A percentile compares a stretch with the other conserved stretches of the same genome.
Evolutionary conservation across 2,888 invertebrate genomes (phyloP).

Genomic region (Nasonovia ribisnigri): DNA sequence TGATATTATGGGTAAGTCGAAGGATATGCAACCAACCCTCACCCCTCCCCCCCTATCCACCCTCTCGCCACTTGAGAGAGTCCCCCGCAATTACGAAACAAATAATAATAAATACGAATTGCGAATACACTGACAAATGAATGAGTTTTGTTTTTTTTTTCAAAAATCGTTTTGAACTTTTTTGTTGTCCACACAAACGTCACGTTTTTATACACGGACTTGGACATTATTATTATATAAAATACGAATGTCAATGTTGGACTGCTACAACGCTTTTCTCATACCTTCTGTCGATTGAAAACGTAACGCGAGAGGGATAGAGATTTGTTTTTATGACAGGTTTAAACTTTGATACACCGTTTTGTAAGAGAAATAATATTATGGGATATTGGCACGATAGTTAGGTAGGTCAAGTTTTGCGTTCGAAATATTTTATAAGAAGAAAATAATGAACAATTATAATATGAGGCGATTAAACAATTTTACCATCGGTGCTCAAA

Average conservation of each 20-base stretch:
- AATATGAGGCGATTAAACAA: not conserved
- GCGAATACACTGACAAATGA: not conserved
- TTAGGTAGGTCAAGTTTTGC: too few relatives aligned
- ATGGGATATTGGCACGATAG: not conserved
- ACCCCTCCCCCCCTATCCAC: not conserved
- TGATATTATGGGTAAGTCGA: conserved; percentile 85
- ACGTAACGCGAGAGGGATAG: not conserved
- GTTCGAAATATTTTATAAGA: too few relatives aligned
- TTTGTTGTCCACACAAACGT: not conserved
- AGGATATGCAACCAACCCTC: not conserved
- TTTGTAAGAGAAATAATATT: not conserved
- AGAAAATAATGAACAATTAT: not conserved
- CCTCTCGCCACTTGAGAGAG: not conserved
- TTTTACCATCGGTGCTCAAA: not conserved
- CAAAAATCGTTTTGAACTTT: not conserved
- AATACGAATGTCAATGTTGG: not conserved
- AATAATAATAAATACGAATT: not conserved
- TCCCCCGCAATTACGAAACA: not conserved
- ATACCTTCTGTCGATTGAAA: not conserved
- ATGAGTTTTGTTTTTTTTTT: not conserved
- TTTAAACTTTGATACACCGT: not conserved
- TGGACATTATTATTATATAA: not conserved
- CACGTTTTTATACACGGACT: not conserved
- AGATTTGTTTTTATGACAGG: not conserved
- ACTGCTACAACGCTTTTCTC: not conserved